Evolutionary conservation across 2,888 invertebrate genomes (phyloP).

Genomic region (Drosophila tanythrix): DNA sequence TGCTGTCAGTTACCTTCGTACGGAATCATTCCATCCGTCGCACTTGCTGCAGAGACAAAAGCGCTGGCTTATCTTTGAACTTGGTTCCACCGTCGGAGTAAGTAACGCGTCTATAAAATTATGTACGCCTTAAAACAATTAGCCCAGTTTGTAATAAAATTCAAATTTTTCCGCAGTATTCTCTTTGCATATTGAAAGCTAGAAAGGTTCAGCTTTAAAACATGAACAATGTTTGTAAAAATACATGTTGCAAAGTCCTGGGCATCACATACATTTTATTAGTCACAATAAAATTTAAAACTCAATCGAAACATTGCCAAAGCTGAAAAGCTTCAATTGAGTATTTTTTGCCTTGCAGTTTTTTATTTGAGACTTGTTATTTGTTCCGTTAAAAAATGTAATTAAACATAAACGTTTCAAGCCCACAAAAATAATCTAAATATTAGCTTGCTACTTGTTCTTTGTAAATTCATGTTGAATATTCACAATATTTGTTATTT

Average conservation of each 20-base stretch:
- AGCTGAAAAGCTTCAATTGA: no score
- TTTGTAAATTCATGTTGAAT: background rate
- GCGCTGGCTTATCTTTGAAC: slow-evolving; percentile 81
- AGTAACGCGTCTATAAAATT: slow-evolving; percentile 23
- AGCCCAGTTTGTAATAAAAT: background rate
- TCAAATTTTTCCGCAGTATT: background rate
- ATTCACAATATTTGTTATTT: background rate
- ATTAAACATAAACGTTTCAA: no score
- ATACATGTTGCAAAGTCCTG: background rate
- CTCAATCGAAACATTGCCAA: no score
- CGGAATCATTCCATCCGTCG: slow-evolving; percentile 23
- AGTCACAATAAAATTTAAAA: no score
- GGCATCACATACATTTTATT: background rate
- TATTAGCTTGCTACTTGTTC: background rate
- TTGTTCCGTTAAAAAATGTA: no score
- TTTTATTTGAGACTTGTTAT: no score
- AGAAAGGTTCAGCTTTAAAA: background rate
- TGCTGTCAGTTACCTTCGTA: slow-evolving; percentile 54
- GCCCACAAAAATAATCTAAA: no score
- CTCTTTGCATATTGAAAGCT: background rate
- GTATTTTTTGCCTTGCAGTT: no score
- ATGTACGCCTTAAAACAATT: no score
- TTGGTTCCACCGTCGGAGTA: slow-evolving; percentile 76
- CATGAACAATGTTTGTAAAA: background rate
- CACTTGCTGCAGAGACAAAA: slow-evolving; percentile 65